A percentile compares a stretch with the other conserved stretches of the same genome.
Evolutionary conservation across 2,113 vertebrate genomes (phyloP).

Genomic region (Spea multiplicata): DNA sequence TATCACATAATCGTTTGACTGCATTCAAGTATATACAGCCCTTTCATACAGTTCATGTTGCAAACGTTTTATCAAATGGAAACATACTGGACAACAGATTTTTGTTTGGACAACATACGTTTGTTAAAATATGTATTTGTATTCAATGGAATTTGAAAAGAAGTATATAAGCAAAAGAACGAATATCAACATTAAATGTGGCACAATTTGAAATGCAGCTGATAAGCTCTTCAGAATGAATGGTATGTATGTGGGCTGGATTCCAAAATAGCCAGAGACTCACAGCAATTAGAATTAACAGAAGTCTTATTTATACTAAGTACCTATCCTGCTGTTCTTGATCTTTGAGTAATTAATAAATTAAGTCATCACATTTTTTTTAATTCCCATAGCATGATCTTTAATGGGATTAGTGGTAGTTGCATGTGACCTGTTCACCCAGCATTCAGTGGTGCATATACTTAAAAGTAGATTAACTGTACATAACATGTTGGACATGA

Average conservation of each 20-base stretch:
- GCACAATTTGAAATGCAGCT: too few relatives aligned
- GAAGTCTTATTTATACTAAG: neutral
- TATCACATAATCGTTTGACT: too few relatives aligned
- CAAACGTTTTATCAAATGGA: too few relatives aligned
- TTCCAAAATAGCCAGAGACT: neutral
- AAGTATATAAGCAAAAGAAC: too few relatives aligned
- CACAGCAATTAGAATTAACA: slow-evolving; percentile 26
- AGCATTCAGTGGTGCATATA: neutral
- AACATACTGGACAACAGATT: too few relatives aligned
- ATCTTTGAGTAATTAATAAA: slow-evolving; percentile 24
- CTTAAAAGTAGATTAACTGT: neutral
- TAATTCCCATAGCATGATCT: neutral
- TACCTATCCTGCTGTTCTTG: neutral
- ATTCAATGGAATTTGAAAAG: too few relatives aligned
- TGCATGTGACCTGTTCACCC: neutral
- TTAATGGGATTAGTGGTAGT: slow-evolving; percentile 4
- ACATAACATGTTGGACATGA: neutral
- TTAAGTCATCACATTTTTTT: slow-evolving; percentile 3
- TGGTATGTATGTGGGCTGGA: neutral
- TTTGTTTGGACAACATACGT: too few relatives aligned
- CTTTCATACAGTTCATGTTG: too few relatives aligned
- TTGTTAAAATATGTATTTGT: too few relatives aligned
- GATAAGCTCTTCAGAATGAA: too few relatives aligned
- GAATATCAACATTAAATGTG: too few relatives aligned
- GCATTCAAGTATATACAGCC: too few relatives aligned